These are phyloP conservation scores for Anagyrus pseudococci DNA, from an alignment of 2,888 invertebrate genomes.

Conservation along the genomic window DNA sequence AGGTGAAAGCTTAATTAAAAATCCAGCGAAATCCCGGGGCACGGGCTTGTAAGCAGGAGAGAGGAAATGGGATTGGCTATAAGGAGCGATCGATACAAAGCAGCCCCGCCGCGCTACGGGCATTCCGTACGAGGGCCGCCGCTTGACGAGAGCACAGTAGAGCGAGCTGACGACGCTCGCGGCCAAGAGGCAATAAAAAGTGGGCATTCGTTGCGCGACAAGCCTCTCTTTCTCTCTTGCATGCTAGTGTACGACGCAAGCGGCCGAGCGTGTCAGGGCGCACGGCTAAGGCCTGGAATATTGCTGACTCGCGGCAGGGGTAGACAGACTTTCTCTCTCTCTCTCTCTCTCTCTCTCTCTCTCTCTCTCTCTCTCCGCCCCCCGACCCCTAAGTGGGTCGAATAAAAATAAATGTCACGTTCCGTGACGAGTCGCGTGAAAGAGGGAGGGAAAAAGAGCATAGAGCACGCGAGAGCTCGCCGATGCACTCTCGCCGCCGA, in stretches of 20 bases:
- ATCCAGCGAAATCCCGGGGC: too few species aligned
- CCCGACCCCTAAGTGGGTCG: conserved; percentile 29
- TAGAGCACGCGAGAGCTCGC: conserved; percentile 7
- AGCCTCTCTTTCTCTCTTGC: too few species aligned
- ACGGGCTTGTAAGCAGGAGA: too few species aligned
- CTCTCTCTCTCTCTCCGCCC: conserved; percentile 13
- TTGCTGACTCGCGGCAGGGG: conserved; percentile 32
- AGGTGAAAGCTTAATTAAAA: too few species aligned
- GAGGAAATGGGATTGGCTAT: too few species aligned
- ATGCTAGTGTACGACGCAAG: background rate
- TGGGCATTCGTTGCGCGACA: conserved; percentile 1
- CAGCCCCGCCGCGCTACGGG: too few species aligned
- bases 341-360: too few species aligned
- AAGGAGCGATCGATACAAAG: too few species aligned
- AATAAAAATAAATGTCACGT: conserved; percentile 43
- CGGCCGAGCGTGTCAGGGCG: background rate
- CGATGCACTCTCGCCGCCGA: too few species aligned
- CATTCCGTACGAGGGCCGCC: too few species aligned
- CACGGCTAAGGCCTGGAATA: conserved; percentile 34
- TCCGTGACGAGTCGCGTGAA: conserved; percentile 23
- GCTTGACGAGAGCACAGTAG: background rate
- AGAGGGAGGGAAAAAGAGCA: conserved; percentile 6
- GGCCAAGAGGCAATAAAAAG: conserved; percentile 14
- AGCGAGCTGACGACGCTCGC: background rate
- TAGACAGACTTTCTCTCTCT: conserved; percentile 23